These are phyloP conservation scores for Planiliza haematocheilus DNA, from an alignment of 2,113 vertebrate genomes.

Conservation along the genomic window DNA sequence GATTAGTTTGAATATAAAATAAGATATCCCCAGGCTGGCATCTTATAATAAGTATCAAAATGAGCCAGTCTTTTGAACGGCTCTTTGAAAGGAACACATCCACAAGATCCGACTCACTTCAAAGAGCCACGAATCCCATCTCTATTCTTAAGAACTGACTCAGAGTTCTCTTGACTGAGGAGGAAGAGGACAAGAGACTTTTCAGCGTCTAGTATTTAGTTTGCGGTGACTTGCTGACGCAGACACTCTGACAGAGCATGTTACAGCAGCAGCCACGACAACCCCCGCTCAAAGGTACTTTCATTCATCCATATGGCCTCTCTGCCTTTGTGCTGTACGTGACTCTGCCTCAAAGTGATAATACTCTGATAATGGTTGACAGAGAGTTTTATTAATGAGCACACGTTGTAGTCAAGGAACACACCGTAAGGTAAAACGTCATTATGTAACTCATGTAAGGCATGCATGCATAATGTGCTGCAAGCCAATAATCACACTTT, in stretches of 20 bases:
- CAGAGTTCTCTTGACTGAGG: slow-evolving; percentile 4
- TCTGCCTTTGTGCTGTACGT: slow-evolving; percentile 5
- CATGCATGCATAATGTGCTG: too few species aligned
- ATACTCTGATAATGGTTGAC: neutral
- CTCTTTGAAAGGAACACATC: too few species aligned
- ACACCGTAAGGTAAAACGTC: too few species aligned
- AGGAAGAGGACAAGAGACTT: slow-evolving; percentile 13
- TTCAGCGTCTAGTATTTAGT: slow-evolving; percentile 40
- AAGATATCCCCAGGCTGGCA: too few species aligned
- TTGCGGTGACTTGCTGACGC: slow-evolving; percentile 42
- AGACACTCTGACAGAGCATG: slow-evolving; percentile 49
- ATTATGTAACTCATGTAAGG: too few species aligned
- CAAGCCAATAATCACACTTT: neutral
- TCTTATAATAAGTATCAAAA: too few species aligned
- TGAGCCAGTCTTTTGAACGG: too few species aligned
- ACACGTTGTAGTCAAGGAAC: neutral
- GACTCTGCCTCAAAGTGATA: neutral
- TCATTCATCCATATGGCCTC: slow-evolving; percentile 22
- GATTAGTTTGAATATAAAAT: too few species aligned
- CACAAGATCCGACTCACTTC: too few species aligned
- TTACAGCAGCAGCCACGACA: slow-evolving; percentile 8
- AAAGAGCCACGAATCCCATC: too few species aligned
- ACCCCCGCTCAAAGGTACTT: slow-evolving; percentile 5
- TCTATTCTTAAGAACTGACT: slow-evolving; percentile 12
- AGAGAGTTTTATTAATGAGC: neutral